Conservation (phyloP, 2,888 invertebrate genomes). For the Pogonocherus hispidulus region DNA sequence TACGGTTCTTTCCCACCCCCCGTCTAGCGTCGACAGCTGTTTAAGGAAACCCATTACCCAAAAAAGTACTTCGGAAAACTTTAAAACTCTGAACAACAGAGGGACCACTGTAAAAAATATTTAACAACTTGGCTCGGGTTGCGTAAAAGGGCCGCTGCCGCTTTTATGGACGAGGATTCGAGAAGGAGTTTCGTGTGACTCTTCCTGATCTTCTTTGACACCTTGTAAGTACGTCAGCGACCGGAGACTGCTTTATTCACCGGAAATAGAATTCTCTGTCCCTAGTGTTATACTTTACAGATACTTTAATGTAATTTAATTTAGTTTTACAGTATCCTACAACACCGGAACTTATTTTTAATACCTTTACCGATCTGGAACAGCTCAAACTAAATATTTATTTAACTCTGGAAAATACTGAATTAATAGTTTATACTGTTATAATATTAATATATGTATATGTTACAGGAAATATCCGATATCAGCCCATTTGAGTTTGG, state of each 20-base stretch:
- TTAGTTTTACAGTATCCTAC: not conserved
- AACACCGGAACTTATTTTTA: not conserved
- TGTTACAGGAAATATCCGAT: no score
- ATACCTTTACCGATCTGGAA: no score
- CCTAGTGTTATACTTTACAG: not conserved
- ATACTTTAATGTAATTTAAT: not conserved
- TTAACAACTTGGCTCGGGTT: constrained; percentile 10
- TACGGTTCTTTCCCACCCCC: constrained; percentile 17
- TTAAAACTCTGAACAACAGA: constrained; percentile 11
- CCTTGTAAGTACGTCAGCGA: not conserved
- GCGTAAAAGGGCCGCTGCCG: constrained; percentile 1
- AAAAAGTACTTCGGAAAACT: constrained; percentile 28
- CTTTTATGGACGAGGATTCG: constrained; percentile 6
- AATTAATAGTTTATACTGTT: no score
- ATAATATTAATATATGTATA: no score
- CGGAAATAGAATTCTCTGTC: not conserved
- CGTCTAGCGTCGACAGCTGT: constrained; percentile 31
- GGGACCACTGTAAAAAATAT: constrained; percentile 20
- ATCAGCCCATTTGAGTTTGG: no score
- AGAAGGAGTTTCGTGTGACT: constrained; percentile 8
- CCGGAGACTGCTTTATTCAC: not conserved
- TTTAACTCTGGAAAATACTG: no score
- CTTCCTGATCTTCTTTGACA: constrained; percentile 5
- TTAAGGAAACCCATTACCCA: constrained; percentile 25
- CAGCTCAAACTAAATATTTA: no score